A percentile compares a stretch with the other conserved stretches of the same genome.
phyloP scores from a whole-genome alignment of 2,888 invertebrate species.

The Clitarchus hookeri region DNA sequence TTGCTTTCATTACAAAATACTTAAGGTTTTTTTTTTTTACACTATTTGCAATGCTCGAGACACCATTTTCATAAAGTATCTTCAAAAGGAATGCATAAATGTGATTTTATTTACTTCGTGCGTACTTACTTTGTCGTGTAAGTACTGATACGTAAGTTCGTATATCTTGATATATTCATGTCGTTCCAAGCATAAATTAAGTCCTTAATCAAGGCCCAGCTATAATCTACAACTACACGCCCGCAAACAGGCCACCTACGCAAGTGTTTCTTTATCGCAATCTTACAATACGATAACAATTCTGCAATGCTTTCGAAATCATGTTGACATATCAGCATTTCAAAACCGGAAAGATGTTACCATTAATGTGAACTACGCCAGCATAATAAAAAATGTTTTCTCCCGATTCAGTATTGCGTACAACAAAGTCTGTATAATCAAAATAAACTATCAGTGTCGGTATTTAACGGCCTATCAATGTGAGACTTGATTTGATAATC shows the following conservation, averaged over 20 bases:
- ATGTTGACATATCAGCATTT: not conserved
- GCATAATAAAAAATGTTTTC: not conserved
- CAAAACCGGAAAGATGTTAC: not conserved
- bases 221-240: not conserved
- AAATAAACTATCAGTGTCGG: too few species aligned
- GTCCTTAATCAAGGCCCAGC: not conserved
- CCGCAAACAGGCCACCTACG: not conserved
- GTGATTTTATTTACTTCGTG: not conserved
- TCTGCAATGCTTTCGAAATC: not conserved
- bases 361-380: not conserved
- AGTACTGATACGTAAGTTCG: not conserved
- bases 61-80: not conserved
- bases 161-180: not conserved
- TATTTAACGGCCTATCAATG: too few species aligned
- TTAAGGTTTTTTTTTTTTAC: not conserved
- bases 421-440: too few species aligned
- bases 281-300: not conserved
- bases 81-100: not conserved
- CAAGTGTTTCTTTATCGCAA: not conserved
- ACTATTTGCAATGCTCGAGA: not conserved
- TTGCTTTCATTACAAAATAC: not conserved
- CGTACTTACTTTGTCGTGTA: not conserved
- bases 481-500: too few species aligned
- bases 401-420: not conserved
- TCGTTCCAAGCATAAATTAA: not conserved